phyloP scores from a whole-genome alignment of 2,113 vertebrate genomes.

The Sphyrna mokarran region DNA sequence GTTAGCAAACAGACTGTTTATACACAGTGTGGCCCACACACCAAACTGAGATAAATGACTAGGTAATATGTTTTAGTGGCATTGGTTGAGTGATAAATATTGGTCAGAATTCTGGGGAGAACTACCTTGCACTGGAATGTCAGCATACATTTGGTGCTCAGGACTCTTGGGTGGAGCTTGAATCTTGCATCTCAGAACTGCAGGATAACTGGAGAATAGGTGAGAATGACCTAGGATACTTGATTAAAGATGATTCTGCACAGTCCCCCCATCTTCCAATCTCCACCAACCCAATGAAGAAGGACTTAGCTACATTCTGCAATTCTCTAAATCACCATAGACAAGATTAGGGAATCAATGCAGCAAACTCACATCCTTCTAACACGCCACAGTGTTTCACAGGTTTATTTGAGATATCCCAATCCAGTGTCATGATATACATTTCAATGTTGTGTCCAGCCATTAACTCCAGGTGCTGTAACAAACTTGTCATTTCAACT shows the following conservation, averaged over 20 bases:
- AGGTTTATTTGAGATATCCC: neutral
- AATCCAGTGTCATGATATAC: neutral
- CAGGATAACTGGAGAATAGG: neutral
- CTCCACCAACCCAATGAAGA: neutral
- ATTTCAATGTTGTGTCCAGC: neutral
- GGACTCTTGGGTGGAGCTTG: neutral
- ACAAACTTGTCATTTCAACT: neutral
- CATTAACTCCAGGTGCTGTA: neutral
- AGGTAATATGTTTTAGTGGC: neutral
- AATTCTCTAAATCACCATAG: too few relatives aligned
- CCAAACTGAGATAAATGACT: neutral
- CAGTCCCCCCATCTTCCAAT: neutral
- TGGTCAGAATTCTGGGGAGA: neutral
- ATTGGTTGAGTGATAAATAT: neutral
- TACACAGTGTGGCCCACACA: neutral
- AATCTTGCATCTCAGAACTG: neutral
- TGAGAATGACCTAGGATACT: neutral
- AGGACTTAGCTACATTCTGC: neutral
- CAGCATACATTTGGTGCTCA: neutral
- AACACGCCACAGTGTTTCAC: neutral
- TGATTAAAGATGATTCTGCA: neutral
- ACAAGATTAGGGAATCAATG: neutral
- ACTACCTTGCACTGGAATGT: neutral
- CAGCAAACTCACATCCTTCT: neutral
- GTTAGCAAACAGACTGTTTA: neutral